A percentile compares a stretch with the other conserved stretches of the same genome.
phyloP scores from a whole-genome alignment of 2,888 invertebrate species.

The Spisula solida region DNA sequence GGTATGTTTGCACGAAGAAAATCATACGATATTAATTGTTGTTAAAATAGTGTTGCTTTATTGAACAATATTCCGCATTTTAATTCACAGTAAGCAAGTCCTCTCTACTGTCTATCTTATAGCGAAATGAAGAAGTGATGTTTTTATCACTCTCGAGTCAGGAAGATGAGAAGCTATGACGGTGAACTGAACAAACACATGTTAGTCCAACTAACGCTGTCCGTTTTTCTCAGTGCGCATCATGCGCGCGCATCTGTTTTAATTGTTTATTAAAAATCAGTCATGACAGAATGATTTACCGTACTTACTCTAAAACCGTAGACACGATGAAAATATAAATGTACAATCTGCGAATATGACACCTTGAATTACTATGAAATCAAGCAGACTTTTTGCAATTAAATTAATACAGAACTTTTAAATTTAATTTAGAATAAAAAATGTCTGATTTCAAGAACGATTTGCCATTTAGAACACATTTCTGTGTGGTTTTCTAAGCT shows the following conservation, averaged over 20 bases:
- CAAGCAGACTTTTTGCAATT: too few species aligned
- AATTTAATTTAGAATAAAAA: too few species aligned
- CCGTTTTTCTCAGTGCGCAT: conserved; percentile 9
- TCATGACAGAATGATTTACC: conserved; percentile 6
- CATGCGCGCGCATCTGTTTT: conserved; percentile 35
- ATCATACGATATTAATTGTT: background rate
- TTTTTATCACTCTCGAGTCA: conserved; percentile 2
- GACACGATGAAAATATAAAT: background rate
- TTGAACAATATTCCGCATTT: background rate
- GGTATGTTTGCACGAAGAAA: background rate
- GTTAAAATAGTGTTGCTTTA: background rate
- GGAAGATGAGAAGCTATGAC: conserved; percentile 29
- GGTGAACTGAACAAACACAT: conserved; percentile 32
- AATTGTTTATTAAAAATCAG: conserved; percentile 23
- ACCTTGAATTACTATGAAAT: too few species aligned
- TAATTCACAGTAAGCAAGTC: background rate
- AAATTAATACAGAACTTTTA: too few species aligned
- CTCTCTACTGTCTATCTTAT: background rate
- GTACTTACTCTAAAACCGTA: background rate
- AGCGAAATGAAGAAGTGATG: background rate
- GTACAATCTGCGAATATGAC: too few species aligned
- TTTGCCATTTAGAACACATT: too few species aligned
- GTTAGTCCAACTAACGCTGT: conserved; percentile 35
- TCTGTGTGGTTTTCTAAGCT: too few species aligned
- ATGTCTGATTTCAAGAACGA: too few species aligned